Conservation (phyloP, 2,888 invertebrate species). For the Agrotis clavis region DNA sequence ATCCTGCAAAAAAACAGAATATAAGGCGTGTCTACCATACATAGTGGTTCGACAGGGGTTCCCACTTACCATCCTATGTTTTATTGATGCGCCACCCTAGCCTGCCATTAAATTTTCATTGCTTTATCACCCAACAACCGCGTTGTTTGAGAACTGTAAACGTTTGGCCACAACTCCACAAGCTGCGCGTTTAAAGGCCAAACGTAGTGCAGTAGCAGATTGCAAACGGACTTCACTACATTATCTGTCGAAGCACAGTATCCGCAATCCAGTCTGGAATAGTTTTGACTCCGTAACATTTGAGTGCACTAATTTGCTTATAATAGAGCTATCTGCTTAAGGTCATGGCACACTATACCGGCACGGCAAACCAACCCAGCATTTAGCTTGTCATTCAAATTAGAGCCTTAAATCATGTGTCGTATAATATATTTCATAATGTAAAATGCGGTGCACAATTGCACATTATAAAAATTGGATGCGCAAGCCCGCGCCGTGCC, state of each 20-base stretch:
- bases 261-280: background rate
- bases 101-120: conserved; percentile 84
- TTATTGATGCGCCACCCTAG: conserved; percentile 80
- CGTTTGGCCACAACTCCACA: background rate
- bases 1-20: conserved; percentile 71
- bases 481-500: too few relatives aligned
- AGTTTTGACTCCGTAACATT: too few relatives aligned
- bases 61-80: conserved; percentile 84
- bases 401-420: too few relatives aligned
- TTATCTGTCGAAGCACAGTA: background rate
- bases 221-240: background rate
- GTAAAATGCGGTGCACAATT: too few relatives aligned
- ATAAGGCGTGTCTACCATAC: conserved; percentile 59
- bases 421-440: too few relatives aligned
- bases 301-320: too few relatives aligned
- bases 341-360: too few relatives aligned
- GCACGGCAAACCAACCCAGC: too few relatives aligned
- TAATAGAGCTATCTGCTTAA: too few relatives aligned
- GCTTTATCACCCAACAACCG: conserved; percentile 72
- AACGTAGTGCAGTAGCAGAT: background rate
- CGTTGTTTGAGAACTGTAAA: conserved; percentile 58
- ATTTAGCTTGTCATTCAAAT: too few relatives aligned
- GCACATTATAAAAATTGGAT: too few relatives aligned
- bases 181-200: background rate
- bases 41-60: conserved; percentile 79